These are phyloP conservation scores for Tromatobia lineatoria DNA, from an alignment of 2,888 invertebrate genomes.

Conservation along the genomic window DNA sequence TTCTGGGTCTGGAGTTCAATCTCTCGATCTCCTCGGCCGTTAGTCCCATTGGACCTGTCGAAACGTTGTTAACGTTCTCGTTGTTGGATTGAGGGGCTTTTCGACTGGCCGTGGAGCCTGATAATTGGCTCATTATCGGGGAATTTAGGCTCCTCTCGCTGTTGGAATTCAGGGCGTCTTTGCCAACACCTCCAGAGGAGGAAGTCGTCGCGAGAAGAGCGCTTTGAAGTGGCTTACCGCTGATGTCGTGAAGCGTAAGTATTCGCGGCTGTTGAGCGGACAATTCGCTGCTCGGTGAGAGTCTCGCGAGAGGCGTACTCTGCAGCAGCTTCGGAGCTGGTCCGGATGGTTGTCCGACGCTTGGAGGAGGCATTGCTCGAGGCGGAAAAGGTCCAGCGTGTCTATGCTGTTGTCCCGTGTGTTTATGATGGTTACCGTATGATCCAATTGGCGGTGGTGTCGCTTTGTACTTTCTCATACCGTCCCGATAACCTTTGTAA, in stretches of 20 bases:
- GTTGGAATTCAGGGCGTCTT: constrained; percentile 95
- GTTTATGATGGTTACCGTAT: constrained; percentile 91
- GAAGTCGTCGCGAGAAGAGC: constrained; percentile 96
- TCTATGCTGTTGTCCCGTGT: constrained; percentile 88
- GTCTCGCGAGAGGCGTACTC: constrained; percentile 95
- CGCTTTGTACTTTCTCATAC: constrained; percentile 94
- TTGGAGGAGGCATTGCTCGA: constrained; percentile 89
- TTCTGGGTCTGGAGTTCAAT: constrained; percentile 94
- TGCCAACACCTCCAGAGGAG: constrained; percentile 94
- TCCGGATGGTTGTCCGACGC: constrained; percentile 89
- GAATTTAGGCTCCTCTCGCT: constrained; percentile 97
- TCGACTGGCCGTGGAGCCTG: constrained; percentile 93
- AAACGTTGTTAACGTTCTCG: constrained; percentile 87
- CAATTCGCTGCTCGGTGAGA: constrained; percentile 96
- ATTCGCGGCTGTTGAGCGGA: constrained; percentile 97
- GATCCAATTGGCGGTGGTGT: constrained; percentile 93
- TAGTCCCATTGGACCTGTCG: constrained; percentile 91
- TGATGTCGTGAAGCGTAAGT: constrained; percentile 96
- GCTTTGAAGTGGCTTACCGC: constrained; percentile 96
- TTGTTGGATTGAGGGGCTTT: constrained; percentile 91
- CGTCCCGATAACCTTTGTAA: constrained; percentile 97
- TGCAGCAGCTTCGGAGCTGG: constrained; percentile 92
- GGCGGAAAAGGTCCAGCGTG: constrained; percentile 91
- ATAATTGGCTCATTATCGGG: constrained; percentile 96
- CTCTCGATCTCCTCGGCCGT: constrained; percentile 97